phyloP scores from a whole-genome alignment of 2,888 invertebrate genomes.

The Glyphotaelius pellucidus region DNA sequence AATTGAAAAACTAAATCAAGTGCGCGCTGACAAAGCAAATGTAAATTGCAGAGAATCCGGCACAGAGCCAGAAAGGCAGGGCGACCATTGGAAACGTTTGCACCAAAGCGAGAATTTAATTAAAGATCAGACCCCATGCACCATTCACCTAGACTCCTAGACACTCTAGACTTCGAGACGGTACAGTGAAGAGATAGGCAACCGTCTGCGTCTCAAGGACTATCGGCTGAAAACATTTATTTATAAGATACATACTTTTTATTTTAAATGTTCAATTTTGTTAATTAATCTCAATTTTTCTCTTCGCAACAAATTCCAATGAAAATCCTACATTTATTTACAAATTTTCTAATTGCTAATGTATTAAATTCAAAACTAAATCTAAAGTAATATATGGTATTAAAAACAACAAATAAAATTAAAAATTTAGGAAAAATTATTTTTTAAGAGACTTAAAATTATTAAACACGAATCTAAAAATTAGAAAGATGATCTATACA shows the following conservation, averaged over 20 bases:
- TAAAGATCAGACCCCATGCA: slow-evolving; percentile 10
- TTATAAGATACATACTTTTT: neutral
- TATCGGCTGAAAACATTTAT: neutral
- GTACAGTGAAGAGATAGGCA: neutral
- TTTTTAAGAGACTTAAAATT: too few relatives aligned
- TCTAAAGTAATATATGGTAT: neutral
- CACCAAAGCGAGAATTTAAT: slow-evolving; percentile 37
- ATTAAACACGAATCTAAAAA: neutral
- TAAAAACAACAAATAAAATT: neutral
- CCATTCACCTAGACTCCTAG: neutral
- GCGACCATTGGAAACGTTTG: slow-evolving; percentile 28
- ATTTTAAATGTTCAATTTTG: neutral
- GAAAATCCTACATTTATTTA: neutral
- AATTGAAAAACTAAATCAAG: slow-evolving; percentile 15
- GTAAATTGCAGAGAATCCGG: neutral
- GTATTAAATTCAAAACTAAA: neutral
- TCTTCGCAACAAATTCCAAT: neutral
- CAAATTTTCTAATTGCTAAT: neutral
- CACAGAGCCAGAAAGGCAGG: neutral
- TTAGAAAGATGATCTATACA: neutral
- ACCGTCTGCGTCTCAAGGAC: neutral
- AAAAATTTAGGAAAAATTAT: neutral
- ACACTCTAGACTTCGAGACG: neutral
- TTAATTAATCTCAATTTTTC: neutral
- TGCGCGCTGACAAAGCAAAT: slow-evolving; percentile 21